Conservation (phyloP, 2,888 invertebrate species). For the Ormyrus pomaceus region DNA sequence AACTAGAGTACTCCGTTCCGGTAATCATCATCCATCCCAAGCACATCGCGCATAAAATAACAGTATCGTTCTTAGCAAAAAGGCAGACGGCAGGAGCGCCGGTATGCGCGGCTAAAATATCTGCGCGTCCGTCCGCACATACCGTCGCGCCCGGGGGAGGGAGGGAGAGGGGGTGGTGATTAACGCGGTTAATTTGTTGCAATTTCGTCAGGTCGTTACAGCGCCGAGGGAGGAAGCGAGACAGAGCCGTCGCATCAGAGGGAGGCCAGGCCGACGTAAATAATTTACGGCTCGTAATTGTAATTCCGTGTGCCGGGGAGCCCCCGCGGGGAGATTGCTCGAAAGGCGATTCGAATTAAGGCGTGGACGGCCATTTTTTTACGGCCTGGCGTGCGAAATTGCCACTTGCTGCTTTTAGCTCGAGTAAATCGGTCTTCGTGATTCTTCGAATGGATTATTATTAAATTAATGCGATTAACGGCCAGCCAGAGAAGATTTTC, state of each 20-base stretch:
- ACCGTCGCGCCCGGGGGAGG: constrained; percentile 20
- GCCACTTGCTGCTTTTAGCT: too few species aligned
- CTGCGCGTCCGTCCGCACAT: neutral
- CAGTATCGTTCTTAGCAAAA: too few species aligned
- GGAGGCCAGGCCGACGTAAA: constrained; percentile 61
- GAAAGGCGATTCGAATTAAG: constrained; percentile 1
- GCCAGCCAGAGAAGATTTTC: too few species aligned
- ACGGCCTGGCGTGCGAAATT: too few species aligned
- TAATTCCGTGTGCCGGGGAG: constrained; percentile 61
- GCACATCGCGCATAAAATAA: too few species aligned
- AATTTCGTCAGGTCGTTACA: constrained; percentile 64
- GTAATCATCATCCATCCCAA: too few species aligned
- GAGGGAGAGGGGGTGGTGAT: constrained; percentile 61
- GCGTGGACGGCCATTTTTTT: neutral
- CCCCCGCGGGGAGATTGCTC: neutral
- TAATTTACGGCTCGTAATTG: constrained; percentile 70
- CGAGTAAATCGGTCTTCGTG: too few species aligned
- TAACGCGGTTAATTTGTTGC: constrained; percentile 73
- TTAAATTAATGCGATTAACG: too few species aligned
- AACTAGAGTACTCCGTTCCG: too few species aligned
- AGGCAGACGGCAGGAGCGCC: too few species aligned
- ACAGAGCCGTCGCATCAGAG: neutral
- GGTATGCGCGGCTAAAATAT: too few species aligned
- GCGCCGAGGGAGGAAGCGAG: neutral
- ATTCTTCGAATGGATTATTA: too few species aligned